Percentiles rank a stretch among this genome's conserved stretches.
Evolutionary conservation across 1,140 invertebrate species (phyloP).

Genomic region (Trypoxylus dichotomus): DNA sequence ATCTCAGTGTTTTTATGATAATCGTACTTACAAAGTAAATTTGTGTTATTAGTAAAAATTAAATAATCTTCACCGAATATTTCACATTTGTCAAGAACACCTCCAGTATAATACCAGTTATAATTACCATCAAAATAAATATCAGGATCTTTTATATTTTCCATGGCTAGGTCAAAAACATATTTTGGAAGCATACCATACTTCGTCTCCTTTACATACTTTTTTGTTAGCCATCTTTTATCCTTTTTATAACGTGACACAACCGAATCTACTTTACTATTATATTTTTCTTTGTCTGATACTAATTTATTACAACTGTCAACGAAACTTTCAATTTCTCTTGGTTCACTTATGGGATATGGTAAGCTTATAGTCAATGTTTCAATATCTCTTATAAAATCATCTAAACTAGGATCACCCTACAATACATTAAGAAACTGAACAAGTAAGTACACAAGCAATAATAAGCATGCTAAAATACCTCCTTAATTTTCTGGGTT

Average conservation of each 20-base stretch:
- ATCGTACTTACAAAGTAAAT: conserved; percentile 8
- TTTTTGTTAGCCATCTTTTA: conserved; percentile 12
- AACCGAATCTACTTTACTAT: not conserved
- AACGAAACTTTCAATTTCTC: not conserved
- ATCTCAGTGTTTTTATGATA: not conserved
- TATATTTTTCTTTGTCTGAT: conserved; percentile 19
- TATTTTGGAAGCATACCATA: conserved; percentile 22
- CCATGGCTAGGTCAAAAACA: conserved; percentile 7
- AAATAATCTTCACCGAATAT: conserved; percentile 1
- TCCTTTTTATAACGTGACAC: not conserved
- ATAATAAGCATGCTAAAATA: not conserved
- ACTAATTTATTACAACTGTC: not conserved
- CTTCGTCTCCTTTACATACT: conserved; percentile 4
- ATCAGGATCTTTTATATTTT: conserved; percentile 26
- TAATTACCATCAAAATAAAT: conserved; percentile 21
- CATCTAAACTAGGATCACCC: not conserved
- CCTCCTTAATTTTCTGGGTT: not conserved
- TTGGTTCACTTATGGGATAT: not conserved
- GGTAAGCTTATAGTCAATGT: conserved; percentile 16
- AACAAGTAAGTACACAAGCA: no score
- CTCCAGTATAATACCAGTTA: conserved; percentile 30
- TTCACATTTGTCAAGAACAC: conserved; percentile 1
- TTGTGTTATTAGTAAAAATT: not conserved
- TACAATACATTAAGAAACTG: not conserved
- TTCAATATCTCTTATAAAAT: conserved; percentile 10